phyloP scores from a whole-genome alignment of 2,113 vertebrate species.

The Eublepharis macularius region DNA sequence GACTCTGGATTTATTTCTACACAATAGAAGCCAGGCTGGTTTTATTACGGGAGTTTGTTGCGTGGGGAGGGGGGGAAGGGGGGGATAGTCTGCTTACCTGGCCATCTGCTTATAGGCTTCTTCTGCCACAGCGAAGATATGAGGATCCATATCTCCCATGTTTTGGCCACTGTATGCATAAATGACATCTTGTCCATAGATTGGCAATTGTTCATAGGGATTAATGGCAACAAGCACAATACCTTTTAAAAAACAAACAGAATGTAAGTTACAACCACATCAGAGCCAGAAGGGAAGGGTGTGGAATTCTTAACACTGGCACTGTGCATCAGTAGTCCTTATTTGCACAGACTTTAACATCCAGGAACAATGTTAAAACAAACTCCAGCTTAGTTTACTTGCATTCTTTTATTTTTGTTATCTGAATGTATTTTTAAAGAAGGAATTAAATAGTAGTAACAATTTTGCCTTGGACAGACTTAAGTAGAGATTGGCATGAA shows the following conservation, averaged over 20 bases:
- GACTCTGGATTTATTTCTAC: neutral
- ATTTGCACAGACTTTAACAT: neutral
- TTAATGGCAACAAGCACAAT: conserved; percentile 98
- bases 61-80: too few relatives aligned
- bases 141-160: conserved; percentile 96
- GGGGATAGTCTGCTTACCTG: conserved; percentile 74
- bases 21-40: neutral
- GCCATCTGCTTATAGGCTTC: conserved; percentile 97
- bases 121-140: conserved; percentile 95
- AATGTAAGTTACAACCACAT: neutral
- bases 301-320: too few relatives aligned
- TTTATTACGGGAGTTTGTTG: neutral
- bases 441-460: neutral
- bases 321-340: neutral
- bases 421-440: too few relatives aligned
- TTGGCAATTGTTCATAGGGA: conserved; percentile 91
- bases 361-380: neutral
- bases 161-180: conserved; percentile 94
- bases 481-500: too few relatives aligned
- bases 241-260: conserved; percentile 72
- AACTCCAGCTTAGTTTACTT: neutral
- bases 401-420: neutral
- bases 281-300: fast-evolving
- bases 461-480: neutral
- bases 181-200: conserved; percentile 98